Evolutionary conservation across 2,888 invertebrate species (phyloP), one percentile per base, ranked within the genome.

Genomic region (Diplolepis rosae): DNA sequence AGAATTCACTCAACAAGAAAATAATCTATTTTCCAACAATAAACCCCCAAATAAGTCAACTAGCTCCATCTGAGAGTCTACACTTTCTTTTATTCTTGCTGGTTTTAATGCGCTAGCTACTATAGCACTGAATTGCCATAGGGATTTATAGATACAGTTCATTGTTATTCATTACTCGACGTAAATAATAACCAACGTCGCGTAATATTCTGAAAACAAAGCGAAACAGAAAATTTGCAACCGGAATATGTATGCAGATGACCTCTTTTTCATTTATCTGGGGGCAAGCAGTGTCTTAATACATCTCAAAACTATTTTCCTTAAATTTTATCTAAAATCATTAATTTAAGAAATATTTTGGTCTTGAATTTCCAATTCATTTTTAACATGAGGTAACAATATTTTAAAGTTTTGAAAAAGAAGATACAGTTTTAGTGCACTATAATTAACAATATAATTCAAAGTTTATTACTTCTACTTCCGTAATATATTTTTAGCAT

Each of bases 91-190:
- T 24, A 56, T 56, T 56, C 22, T 35, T n/a, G 22, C 22, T 24
- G 32, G 22, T 56, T 39, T 39, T 61, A 61, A 61, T 61, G 39
- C 56, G 22, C 13, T 13, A 61, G 32, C 22, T 7, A 39, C 6
- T 35, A 35, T 24, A 54, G 72, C 56, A 75, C 72, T 22, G 77
- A 77, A 80, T 81, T 79, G 82, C 79, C 80, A 76, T 74, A 52
- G 71, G 74, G 75, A 82, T 82, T 82, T 82, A 82, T 80, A 79
- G 80, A 79, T 71, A 67, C 76, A 52, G 73, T 81, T 80, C 83
- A 83, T 83, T 83, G 82, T 79, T 82, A 82, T 82, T 82, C 82
- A 82, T 80, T 74, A 80, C 76, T 52, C 73, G 73, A 73, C 74
- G 83, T 82, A 79, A 82, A 82, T 80, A 80, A 82, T 78, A 80